These are phyloP conservation scores for Leucophenga maculata DNA, from an alignment of 2,888 invertebrate genomes.

Conservation along the genomic window DNA sequence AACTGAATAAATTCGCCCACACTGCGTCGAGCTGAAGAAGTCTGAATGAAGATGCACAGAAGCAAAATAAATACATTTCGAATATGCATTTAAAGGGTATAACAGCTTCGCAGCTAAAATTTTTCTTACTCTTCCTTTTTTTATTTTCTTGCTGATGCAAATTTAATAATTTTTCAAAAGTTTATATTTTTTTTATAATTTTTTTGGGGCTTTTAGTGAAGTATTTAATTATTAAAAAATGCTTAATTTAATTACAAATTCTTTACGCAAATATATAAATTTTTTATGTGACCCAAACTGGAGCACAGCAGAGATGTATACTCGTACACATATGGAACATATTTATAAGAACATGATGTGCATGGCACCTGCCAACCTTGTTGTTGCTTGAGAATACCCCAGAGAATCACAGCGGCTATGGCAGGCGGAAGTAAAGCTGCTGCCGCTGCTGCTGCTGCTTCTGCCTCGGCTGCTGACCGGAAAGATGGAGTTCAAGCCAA, in stretches of 20 bases:
- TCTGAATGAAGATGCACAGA: no score
- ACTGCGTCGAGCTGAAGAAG: no score
- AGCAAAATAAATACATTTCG: no score
- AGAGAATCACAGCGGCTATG: not conserved
- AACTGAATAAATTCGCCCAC: no score
- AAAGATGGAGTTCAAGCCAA: not conserved
- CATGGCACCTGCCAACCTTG: conserved; percentile 51
- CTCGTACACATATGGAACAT: no score
- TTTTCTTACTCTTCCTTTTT: no score
- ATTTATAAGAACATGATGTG: not conserved
- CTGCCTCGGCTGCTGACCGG: conserved; percentile 33
- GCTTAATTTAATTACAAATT: conserved; percentile 63
- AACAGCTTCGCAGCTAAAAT: no score
- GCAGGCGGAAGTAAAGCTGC: no score
- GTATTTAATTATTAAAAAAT: conserved; percentile 43
- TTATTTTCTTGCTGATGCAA: not conserved
- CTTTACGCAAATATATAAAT: conserved; percentile 57
- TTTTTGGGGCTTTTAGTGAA: conserved; percentile 25
- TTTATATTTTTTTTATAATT: not conserved
- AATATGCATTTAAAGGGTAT: no score
- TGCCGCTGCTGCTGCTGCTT: not conserved
- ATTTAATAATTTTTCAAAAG: not conserved
- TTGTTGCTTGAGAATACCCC: not conserved
- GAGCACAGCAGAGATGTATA: not conserved
- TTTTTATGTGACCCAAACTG: conserved; percentile 44